Base-by-base conservation (phyloP, 2,113 vertebrate species). In the Acanthochromis polyacanthus region DNA sequence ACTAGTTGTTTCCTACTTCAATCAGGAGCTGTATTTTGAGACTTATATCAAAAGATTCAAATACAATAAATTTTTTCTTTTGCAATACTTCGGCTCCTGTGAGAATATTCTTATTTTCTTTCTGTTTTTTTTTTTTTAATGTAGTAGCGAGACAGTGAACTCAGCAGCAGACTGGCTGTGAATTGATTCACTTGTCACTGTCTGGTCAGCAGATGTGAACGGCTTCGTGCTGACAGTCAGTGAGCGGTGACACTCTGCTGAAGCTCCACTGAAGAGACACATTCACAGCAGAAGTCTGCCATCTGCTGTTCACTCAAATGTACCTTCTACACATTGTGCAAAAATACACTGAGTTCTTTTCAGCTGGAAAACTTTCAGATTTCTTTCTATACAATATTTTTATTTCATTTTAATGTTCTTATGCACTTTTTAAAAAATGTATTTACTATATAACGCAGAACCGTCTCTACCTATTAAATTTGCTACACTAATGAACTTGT, bases 291-390 rank as follows among this genome's bases (percentile, higher is more conserved):
- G 10, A 38, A 80, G 16, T 48, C 78, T 82, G 71, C 88, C 90
- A 82, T 38, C 91, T 91, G 74, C 86, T 92, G 90, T 75, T 48
- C 73, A 71, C 7, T 20, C 6, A 52, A 20, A 0, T 20, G 5
- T 10, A 71, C 38, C 8, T 25, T 56, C 8, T 14, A 16, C 48
- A 38, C 0, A 28, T 5, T 14, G 11, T 48, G 17, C 16, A 67
- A 65, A 57, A 43, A 36, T n/a, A 22, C 3, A 57, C 4, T 12
- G 20, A 57, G 10, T 45, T n/a, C 57, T 55, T 60, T 25, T 46
- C 28, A 66, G 62, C 19, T 74, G 45, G 11, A 19, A 45, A 40
- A 36, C 15, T 45, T 45, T 10, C 3, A 15, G 10, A 14, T 46
- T 45, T 15, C 43, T 8, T 45, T 15, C 10, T 9, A 45, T 25